These are phyloP conservation scores for Ictalurus punctatus DNA, from an alignment of 2,113 vertebrate species.

Conservation along the genomic window DNA sequence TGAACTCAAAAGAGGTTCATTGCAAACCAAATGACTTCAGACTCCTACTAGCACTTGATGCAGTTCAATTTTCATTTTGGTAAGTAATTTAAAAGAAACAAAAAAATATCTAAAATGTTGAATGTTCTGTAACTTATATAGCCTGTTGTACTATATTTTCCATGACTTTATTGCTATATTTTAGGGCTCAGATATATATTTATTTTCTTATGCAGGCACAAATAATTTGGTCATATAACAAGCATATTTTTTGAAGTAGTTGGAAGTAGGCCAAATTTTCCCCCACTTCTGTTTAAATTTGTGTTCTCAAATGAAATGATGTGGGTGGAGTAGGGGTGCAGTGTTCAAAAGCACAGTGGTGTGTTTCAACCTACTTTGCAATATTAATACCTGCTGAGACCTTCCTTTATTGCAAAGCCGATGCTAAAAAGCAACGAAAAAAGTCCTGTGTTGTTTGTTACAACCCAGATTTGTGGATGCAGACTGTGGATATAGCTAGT, in stretches of 20 bases:
- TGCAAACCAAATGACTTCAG: conserved; percentile 56
- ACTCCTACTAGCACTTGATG: conserved; percentile 51
- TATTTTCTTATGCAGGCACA: background rate
- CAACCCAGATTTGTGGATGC: background rate
- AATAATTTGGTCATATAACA: background rate
- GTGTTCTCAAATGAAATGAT: background rate
- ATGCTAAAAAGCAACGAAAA: background rate
- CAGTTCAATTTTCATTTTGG: conserved; percentile 18
- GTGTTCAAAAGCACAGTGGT: background rate
- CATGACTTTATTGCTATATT: background rate
- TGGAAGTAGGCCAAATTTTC: background rate
- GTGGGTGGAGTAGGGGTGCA: background rate
- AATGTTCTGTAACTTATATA: background rate
- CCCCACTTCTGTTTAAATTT: background rate
- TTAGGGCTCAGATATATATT: background rate
- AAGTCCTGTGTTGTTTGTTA: background rate
- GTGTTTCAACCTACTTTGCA: background rate
- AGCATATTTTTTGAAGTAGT: background rate
- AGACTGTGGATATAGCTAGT: background rate
- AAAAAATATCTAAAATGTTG: background rate
- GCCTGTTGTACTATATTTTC: too few relatives aligned
- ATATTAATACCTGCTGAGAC: background rate
- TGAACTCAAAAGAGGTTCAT: conserved; percentile 57
- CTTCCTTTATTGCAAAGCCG: background rate
- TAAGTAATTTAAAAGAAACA: background rate